Base-by-base conservation (phyloP, 2,888 invertebrate species). In the Pherbina coryleti region DNA sequence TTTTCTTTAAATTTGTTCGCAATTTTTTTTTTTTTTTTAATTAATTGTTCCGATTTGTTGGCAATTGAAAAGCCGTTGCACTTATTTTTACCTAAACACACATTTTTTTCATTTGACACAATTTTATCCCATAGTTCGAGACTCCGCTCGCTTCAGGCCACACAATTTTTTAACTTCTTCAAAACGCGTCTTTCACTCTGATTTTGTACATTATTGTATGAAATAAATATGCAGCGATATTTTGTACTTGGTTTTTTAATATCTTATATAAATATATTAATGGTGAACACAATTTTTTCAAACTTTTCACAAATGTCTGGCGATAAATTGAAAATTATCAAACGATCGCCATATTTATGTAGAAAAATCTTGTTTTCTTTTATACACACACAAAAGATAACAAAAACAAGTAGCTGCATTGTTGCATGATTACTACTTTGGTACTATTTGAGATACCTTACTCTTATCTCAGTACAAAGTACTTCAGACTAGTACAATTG, bases 271-370 rank as follows among this genome's bases (percentile, higher is more conserved):
- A 37, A 19, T 67, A 8, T 8, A 66, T 34, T 44, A 1, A n/a
- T 9, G 17, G 3, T 67, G 37, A 19, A 37, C 19, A 67, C 60
- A 28, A 28, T 60, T 60, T 22, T 11, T 14, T 55, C n/a, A 67
- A 67, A 67, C 34, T 44, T 37, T 67, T 34, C 49, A 49, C 60
- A 60, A 19, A 28, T 60, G 14, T 60, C 9, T 60, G 2, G 14
- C 22, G 44, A 5, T 19, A 22, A 37, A 22, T 22, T 9, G n/a
- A 67, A 67, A 44, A 19, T 67, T 37, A n/a, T 49, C 31, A n/a
- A 19, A 67, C 37, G 19, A 37, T 37, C 67, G 67, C 67, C 67
- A 67, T 67, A 22, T 67, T 66, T 37, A 34, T 66, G 31, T 11
- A 34, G 14, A 44, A 22, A 44, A 22, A 19, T n/a, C 22, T 44